phyloP scores from a whole-genome alignment of 2,113 vertebrate species.

The Genyomyrus donnyi region DNA sequence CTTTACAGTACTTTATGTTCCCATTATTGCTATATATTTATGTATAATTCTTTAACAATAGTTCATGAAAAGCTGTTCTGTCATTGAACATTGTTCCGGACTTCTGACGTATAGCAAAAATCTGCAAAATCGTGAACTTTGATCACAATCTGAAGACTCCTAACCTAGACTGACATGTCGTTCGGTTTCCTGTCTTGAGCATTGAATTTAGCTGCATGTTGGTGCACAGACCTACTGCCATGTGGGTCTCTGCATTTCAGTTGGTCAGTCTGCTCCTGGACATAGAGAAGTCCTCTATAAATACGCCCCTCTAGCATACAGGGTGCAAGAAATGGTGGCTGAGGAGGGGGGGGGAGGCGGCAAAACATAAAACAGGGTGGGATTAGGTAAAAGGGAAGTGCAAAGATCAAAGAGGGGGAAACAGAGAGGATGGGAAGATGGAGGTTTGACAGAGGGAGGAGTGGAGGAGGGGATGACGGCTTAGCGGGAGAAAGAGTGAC shows the following conservation, averaged over 20 bases:
- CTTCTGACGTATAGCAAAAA: background rate
- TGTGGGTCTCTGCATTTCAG: background rate
- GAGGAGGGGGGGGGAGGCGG: background rate
- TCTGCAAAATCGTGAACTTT: background rate
- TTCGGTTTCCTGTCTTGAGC: background rate
- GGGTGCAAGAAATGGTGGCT: conserved; percentile 22
- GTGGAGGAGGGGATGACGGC: background rate
- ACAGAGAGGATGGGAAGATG: background rate
- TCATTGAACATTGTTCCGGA: background rate
- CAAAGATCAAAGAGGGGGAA: background rate
- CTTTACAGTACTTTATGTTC: background rate
- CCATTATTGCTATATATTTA: background rate
- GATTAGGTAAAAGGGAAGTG: conserved; percentile 7
- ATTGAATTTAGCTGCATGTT: background rate
- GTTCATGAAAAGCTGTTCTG: background rate
- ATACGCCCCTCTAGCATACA: conserved; percentile 44
- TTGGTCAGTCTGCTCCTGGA: conserved; percentile 41
- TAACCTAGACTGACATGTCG: background rate
- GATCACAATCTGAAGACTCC: background rate
- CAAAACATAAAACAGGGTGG: conserved; percentile 12
- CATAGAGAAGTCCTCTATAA: conserved; percentile 40
- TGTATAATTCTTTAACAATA: background rate
- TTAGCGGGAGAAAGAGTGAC: background rate
- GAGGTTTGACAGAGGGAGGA: background rate
- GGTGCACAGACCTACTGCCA: background rate